These are phyloP conservation scores for Mustela nigripes DNA, from an alignment of 2,113 vertebrate species.

Conservation along the genomic window DNA sequence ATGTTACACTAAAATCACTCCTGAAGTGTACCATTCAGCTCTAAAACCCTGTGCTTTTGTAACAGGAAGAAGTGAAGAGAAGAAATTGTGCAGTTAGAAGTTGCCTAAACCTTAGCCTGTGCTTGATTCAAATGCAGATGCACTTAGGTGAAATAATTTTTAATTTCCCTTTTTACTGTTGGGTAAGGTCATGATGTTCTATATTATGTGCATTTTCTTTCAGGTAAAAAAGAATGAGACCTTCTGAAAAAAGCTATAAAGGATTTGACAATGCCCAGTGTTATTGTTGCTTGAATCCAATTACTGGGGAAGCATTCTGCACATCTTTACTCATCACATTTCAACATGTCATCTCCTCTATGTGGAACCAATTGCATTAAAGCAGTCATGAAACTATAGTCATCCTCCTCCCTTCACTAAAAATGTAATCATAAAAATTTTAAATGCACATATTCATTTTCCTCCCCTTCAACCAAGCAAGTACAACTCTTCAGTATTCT, in stretches of 20 bases:
- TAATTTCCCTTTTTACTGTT: conserved; percentile 74
- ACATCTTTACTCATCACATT: conserved; percentile 77
- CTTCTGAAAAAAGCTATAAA: conserved; percentile 74
- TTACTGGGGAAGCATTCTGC: conserved; percentile 82
- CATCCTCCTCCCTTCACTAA: conserved; percentile 78
- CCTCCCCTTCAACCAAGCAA: conserved; percentile 81
- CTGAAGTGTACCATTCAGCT: background rate
- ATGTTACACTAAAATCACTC: background rate
- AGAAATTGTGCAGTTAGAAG: background rate
- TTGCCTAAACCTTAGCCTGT: conserved; percentile 7
- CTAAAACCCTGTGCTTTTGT: conserved; percentile 25
- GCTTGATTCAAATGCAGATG: conserved; percentile 66
- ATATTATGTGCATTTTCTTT: conserved; percentile 62
- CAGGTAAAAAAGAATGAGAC: conserved; percentile 65
- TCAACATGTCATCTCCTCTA: conserved; percentile 82
- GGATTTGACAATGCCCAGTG: conserved; percentile 75
- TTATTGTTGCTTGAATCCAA: conserved; percentile 84
- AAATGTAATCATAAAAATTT: conserved; percentile 86
- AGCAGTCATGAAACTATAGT: conserved; percentile 79
- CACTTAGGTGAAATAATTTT: conserved; percentile 74
- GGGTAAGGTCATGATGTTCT: conserved; percentile 64
- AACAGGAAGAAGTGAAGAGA: background rate
- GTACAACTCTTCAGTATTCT: conserved; percentile 78
- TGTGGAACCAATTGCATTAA: conserved; percentile 87
- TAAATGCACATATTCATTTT: conserved; percentile 86